Evolutionary conservation across 2,888 invertebrate genomes (phyloP), one percentile per base, ranked within the genome.

Genomic region (Drosophila aldrichi): DNA sequence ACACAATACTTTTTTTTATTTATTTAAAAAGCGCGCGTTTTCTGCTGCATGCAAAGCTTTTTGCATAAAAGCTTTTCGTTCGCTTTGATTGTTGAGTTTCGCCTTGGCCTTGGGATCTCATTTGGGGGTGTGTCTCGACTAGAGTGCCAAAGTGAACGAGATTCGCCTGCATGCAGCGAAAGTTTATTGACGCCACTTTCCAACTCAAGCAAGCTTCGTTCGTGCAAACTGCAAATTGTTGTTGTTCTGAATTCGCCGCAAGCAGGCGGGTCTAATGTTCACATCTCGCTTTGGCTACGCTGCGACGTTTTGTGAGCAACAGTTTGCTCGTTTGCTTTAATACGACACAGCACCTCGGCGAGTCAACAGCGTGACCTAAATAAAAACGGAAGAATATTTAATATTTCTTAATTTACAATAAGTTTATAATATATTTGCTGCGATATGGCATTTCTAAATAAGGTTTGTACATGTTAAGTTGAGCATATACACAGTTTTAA

Each of bases 371-470:
- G 68, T 70, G 71, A 77, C 75, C 77, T 22, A 73, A 10, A 22
- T 60, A 49, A 12, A 48, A 56, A 41, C 25, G 64, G 52, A 55
- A 55, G 44, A 67, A 56, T 10, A 49, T 3, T 40, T 6, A 29
- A 54, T 49, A 56, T 44, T 52, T 25, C 29, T 18, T 66, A 49
- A 63, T 59, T 66, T 58, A 36, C 54, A 62, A 64, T 36, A 54
- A 49, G 41, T 54, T 16, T 10, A 69, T 22, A 49, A 74, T 70
- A 51, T 40, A 16, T 43, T 38, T 18, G 36, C 20, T 38, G 56
- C 69, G 41, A 67, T 55, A 77, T 90, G 90, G 89, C 91, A 55
- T 91, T 90, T 74, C 75, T 90, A 43, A 90, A 90, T 68, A 90
- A 91, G 88, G 90, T 89, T 43, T 16, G 52, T 32, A 20, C 12